A percentile compares a stretch with the other conserved stretches of the same genome.
Evolutionary conservation across 2,888 invertebrate species (phyloP).

Genomic region (Nomada ruficornis): DNA sequence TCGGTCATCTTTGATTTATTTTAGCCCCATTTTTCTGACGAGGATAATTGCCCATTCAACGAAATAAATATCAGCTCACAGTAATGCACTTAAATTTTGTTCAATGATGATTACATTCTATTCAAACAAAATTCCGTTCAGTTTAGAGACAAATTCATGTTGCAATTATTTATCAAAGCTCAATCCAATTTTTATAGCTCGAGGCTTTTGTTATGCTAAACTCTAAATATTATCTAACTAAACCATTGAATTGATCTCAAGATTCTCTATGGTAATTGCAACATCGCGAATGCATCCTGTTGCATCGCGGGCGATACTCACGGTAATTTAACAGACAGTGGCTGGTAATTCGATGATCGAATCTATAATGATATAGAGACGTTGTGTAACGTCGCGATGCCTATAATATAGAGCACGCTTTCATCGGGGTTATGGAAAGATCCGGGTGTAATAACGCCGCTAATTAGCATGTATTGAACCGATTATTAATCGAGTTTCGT

Average conservation of each 20-base stretch:
- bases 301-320: conserved; percentile 34
- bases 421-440: conserved; percentile 37
- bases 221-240: too few relatives aligned
- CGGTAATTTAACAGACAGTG: conserved; percentile 51
- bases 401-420: conserved; percentile 7
- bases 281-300: conserved; percentile 61
- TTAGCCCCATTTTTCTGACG: too few relatives aligned
- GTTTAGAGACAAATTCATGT: too few relatives aligned
- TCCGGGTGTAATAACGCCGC: conserved; percentile 28
- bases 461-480: conserved; percentile 28
- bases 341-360: conserved; percentile 52
- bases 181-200: too few relatives aligned
- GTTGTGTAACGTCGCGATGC: conserved; percentile 18
- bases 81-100: too few relatives aligned
- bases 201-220: too few relatives aligned
- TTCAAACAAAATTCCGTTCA: too few relatives aligned
- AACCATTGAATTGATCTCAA: conserved; percentile 8
- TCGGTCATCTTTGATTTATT: too few relatives aligned
- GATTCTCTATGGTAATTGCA: conserved; percentile 64
- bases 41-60: too few relatives aligned
- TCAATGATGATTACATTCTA: too few relatives aligned
- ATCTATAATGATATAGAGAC: conserved; percentile 4
- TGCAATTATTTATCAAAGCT: too few relatives aligned
- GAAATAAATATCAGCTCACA: too few relatives aligned
- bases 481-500: conserved; percentile 29